These are phyloP conservation scores for Trichonephila clavipes DNA, from an alignment of 1,140 invertebrate species.

Conservation along the genomic window DNA sequence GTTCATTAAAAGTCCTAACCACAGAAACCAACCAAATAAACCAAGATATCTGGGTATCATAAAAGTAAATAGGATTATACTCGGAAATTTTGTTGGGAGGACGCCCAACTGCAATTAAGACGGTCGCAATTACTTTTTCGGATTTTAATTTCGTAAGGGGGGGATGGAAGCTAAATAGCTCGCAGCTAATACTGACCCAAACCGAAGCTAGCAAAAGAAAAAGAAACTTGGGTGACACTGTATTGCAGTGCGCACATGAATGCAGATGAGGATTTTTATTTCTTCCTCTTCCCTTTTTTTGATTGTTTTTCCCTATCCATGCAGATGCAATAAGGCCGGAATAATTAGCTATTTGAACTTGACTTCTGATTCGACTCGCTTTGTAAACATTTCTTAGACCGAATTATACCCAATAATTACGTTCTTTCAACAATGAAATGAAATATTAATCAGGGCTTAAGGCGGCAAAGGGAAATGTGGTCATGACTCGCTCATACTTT, in stretches of 20 bases:
- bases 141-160: slow-evolving; percentile 40
- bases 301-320: background rate
- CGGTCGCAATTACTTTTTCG: slow-evolving; percentile 48
- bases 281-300: background rate
- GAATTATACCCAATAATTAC: slow-evolving; percentile 51
- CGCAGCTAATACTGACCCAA: slow-evolving; percentile 30
- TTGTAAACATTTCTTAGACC: slow-evolving; percentile 52
- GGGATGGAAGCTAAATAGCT: slow-evolving; percentile 20
- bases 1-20: slow-evolving; percentile 50
- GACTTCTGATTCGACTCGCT: slow-evolving; percentile 37
- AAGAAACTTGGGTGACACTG: background rate
- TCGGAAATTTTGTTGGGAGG: background rate
- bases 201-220: background rate
- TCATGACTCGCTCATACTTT: background rate
- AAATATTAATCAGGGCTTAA: slow-evolving; percentile 58
- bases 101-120: slow-evolving; percentile 49
- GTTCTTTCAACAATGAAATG: slow-evolving; percentile 59
- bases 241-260: background rate
- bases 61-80: slow-evolving; percentile 54
- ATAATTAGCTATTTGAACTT: slow-evolving; percentile 56
- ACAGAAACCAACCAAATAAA: slow-evolving; percentile 24
- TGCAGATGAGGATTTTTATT: slow-evolving; percentile 40
- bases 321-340: background rate
- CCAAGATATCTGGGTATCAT: slow-evolving; percentile 29
- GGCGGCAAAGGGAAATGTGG: background rate